A percentile compares a stretch with the other conserved stretches of the same genome.
These are phyloP conservation scores for Xestia ashworthii DNA, from an alignment of 2,888 invertebrate species.

Conservation along the genomic window DNA sequence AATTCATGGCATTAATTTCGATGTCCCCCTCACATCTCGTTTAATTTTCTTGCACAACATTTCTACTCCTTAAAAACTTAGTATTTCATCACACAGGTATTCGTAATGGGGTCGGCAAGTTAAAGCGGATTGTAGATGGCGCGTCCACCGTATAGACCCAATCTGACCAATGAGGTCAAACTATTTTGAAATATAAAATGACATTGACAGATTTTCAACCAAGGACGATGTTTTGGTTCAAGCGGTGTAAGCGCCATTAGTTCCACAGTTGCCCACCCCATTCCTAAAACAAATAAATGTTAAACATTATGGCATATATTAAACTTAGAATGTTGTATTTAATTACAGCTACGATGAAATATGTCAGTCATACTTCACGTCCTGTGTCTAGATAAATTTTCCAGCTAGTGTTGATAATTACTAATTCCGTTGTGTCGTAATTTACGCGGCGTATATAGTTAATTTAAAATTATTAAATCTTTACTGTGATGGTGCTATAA, in stretches of 20 bases:
- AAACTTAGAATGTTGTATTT: slow-evolving; percentile 56
- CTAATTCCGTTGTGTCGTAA: slow-evolving; percentile 51
- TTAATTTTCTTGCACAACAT: not conserved
- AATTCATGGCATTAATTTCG: not conserved
- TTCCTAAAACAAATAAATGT: slow-evolving; percentile 39
- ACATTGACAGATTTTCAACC: too few relatives aligned
- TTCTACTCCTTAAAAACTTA: not conserved
- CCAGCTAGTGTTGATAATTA: slow-evolving; percentile 45
- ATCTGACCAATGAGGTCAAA: too few relatives aligned
- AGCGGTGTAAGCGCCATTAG: too few relatives aligned
- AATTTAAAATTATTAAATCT: slow-evolving; percentile 43
- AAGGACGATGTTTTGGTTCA: too few relatives aligned
- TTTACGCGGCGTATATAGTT: slow-evolving; percentile 30
- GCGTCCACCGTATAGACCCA: too few relatives aligned
- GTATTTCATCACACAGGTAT: slow-evolving; percentile 9
- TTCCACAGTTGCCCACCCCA: too few relatives aligned
- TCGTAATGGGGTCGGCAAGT: too few relatives aligned
- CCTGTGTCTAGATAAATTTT: slow-evolving; percentile 45
- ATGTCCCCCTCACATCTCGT: not conserved
- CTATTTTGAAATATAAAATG: too few relatives aligned
- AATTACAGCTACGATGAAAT: slow-evolving; percentile 52
- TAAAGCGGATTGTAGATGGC: too few relatives aligned
- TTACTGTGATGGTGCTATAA: slow-evolving; percentile 38
- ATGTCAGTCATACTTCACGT: slow-evolving; percentile 42
- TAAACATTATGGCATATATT: slow-evolving; percentile 32